Percentiles rank a stretch among this genome's conserved stretches.
phyloP scores from a whole-genome alignment of 2,113 vertebrate genomes.

The Pteropus alecto region DNA sequence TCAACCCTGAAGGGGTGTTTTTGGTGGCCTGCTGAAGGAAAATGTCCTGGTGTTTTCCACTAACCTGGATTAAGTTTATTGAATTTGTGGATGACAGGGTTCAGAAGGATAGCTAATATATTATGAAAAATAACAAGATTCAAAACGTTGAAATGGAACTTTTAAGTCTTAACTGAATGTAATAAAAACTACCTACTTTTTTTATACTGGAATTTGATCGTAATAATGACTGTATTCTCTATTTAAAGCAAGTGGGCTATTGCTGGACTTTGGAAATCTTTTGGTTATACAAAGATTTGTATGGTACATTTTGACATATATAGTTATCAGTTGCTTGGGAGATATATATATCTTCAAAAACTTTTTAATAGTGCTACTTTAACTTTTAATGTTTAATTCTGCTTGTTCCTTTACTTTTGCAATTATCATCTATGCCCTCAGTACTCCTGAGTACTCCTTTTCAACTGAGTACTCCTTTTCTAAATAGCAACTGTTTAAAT shows the following conservation, averaged over 20 bases:
- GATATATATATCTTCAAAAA: neutral
- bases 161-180: neutral
- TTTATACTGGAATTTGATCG: neutral
- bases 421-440: neutral
- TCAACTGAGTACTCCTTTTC: neutral
- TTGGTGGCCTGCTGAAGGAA: neutral
- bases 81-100: conserved; percentile 14
- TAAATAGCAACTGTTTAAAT: neutral
- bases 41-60: neutral
- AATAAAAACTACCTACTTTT: neutral
- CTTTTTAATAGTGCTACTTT: neutral
- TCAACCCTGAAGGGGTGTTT: neutral
- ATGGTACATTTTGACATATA: neutral
- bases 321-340: neutral
- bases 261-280: neutral
- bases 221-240: neutral
- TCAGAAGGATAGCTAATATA: neutral
- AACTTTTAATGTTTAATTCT: neutral
- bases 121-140: conserved; percentile 6
- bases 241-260: neutral
- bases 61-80: neutral
- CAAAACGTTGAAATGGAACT: conserved; percentile 3
- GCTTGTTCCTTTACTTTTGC: neutral
- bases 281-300: neutral
- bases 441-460: neutral